Conservation (phyloP, 2,113 vertebrate genomes). For the Clinocottus analis region DNA sequence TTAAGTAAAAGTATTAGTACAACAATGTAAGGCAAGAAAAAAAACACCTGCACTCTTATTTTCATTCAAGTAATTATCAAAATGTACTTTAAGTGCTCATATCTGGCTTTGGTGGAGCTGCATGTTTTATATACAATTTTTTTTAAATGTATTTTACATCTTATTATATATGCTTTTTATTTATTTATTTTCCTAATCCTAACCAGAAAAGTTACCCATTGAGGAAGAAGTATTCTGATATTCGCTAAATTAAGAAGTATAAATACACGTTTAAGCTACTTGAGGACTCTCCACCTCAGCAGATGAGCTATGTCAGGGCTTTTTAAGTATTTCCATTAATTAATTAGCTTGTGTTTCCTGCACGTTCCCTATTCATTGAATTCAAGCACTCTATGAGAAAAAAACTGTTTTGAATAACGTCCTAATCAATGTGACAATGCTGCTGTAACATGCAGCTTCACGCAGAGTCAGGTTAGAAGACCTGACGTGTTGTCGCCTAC, state of each 20-base stretch:
- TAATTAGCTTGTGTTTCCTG: background rate
- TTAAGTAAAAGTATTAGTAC: background rate
- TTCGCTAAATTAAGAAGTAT: background rate
- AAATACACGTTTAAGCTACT: background rate
- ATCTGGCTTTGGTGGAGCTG: background rate
- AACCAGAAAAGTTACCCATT: background rate
- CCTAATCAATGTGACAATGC: background rate
- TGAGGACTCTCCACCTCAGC: background rate
- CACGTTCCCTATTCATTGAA: no score
- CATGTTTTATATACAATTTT: background rate
- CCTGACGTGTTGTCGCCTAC: slow-evolving; percentile 44
- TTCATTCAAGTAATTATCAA: background rate
- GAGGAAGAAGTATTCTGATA: background rate
- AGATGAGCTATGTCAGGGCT: background rate
- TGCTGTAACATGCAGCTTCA: background rate
- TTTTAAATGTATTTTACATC: background rate
- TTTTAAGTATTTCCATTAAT: background rate
- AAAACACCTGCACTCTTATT: background rate
- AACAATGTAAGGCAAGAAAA: background rate
- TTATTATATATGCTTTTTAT: background rate
- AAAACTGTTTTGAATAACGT: background rate
- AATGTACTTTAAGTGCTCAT: background rate
- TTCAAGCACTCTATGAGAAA: background rate
- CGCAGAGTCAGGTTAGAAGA: background rate
- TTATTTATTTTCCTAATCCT: background rate